Percentiles rank a stretch among this genome's conserved stretches.
Evolutionary conservation across 2,888 invertebrate species (phyloP).

Genomic region (Antheraea assamensis): DNA sequence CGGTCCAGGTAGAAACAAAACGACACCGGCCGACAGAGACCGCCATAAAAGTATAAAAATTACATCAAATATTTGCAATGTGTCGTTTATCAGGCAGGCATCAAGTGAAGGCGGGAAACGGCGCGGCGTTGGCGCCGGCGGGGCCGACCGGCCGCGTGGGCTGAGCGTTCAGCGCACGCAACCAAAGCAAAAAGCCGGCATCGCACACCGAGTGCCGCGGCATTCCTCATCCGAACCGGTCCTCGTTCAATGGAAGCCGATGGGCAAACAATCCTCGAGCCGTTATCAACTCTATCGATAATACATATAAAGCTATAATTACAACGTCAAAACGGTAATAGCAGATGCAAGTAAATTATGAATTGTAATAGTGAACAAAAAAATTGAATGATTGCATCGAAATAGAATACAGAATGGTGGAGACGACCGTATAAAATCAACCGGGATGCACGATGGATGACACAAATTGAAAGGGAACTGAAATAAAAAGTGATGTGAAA

Average conservation of each 20-base stretch:
- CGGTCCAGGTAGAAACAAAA: slow-evolving; percentile 1
- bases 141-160: slow-evolving; percentile 59
- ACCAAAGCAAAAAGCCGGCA: slow-evolving; percentile 71
- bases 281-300: slow-evolving; percentile 47
- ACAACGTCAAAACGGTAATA: slow-evolving; percentile 32
- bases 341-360: slow-evolving; percentile 56
- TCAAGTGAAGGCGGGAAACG: slow-evolving; percentile 52
- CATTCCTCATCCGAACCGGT: slow-evolving; percentile 77
- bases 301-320: slow-evolving; percentile 38
- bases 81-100: slow-evolving; percentile 61
- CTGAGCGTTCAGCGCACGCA: slow-evolving; percentile 61
- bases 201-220: slow-evolving; percentile 43
- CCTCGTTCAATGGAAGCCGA: slow-evolving; percentile 73
- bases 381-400: slow-evolving; percentile 64
- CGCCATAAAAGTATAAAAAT: slow-evolving; percentile 35
- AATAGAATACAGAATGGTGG: slow-evolving; percentile 55
- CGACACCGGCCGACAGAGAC: slow-evolving; percentile 7
- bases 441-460: slow-evolving; percentile 49
- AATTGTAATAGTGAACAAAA: slow-evolving; percentile 62
- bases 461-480: slow-evolving; percentile 49
- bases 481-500: slow-evolving; percentile 27
- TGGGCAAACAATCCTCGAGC: slow-evolving; percentile 38
- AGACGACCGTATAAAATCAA: slow-evolving; percentile 52
- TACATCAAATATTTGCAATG: slow-evolving; percentile 69
- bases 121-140: slow-evolving; percentile 57